Evolutionary conservation across 2,113 vertebrate genomes (phyloP).

Genomic region (Gobiocypris rarus): DNA sequence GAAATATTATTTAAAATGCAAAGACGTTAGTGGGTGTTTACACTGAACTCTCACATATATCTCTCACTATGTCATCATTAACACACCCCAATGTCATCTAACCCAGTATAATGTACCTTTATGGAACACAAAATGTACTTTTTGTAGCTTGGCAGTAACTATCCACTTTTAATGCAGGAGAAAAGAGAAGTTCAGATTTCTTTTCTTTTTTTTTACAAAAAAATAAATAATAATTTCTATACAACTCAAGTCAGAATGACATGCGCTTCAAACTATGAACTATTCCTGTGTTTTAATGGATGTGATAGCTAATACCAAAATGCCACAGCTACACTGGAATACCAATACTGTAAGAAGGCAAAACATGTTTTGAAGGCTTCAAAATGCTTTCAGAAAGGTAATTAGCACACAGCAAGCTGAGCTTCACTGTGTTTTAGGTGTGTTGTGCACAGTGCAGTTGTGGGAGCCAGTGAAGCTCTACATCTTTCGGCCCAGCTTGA

Average conservation of each 20-base stretch:
- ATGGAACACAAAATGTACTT: neutral
- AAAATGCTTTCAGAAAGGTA: conserved; percentile 65
- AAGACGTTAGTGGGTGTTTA: too few relatives aligned
- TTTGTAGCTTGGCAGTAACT: neutral
- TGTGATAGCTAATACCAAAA: neutral
- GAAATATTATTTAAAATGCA: too few relatives aligned
- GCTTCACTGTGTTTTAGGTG: conserved; percentile 71
- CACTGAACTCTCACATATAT: too few relatives aligned
- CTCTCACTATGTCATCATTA: too few relatives aligned
- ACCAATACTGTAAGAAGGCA: neutral
- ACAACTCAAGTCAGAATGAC: too few relatives aligned
- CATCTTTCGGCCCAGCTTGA: conserved; percentile 74
- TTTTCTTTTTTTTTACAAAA: too few relatives aligned
- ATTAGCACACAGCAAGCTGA: conserved; percentile 69
- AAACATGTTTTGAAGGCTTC: neutral
- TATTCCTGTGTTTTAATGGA: neutral
- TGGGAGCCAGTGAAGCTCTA: conserved; percentile 63
- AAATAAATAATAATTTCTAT: too few relatives aligned
- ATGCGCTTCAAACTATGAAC: neutral
- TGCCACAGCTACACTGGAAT: neutral
- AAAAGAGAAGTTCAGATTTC: neutral
- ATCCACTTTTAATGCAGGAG: neutral
- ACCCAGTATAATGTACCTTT: too few relatives aligned
- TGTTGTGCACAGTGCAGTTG: conserved; percentile 65
- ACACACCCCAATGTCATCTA: too few relatives aligned